Conservation (phyloP, 2,888 invertebrate genomes). For the Harpalus rubripes region DNA sequence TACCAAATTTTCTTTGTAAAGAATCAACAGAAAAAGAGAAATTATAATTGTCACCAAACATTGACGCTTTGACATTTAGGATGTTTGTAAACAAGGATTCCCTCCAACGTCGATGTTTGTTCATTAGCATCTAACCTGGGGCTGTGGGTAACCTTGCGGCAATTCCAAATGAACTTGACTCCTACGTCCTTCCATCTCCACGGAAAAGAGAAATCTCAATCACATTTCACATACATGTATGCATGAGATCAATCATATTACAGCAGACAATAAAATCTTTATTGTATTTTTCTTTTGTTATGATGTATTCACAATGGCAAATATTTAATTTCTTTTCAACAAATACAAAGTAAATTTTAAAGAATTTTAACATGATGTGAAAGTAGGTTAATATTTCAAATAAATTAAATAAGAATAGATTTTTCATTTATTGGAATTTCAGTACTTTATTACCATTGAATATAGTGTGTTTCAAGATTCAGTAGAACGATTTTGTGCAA, state of each 20-base stretch:
- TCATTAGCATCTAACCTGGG: slow-evolving; percentile 29
- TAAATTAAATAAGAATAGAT: too few species aligned
- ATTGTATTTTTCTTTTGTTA: background rate
- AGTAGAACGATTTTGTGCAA: too few species aligned
- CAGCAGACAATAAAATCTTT: background rate
- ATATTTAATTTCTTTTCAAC: too few species aligned
- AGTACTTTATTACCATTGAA: too few species aligned
- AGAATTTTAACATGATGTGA: too few species aligned
- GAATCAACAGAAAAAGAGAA: slow-evolving; percentile 7
- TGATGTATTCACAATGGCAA: too few species aligned
- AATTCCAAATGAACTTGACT: slow-evolving; percentile 44
- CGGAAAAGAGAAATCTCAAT: slow-evolving; percentile 41
- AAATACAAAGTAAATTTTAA: too few species aligned
- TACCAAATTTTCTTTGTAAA: background rate
- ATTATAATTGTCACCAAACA: background rate
- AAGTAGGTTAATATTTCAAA: too few species aligned
- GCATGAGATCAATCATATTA: background rate
- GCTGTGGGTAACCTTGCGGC: slow-evolving; percentile 48
- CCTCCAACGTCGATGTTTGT: background rate
- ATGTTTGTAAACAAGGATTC: background rate
- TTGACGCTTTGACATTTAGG: background rate
- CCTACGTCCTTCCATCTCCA: slow-evolving; percentile 24
- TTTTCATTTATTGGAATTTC: too few species aligned
- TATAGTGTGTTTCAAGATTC: too few species aligned
- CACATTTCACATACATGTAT: slow-evolving; percentile 11